Base-by-base conservation (phyloP, 2,888 invertebrate genomes). In the Copidosoma aretas region DNA sequence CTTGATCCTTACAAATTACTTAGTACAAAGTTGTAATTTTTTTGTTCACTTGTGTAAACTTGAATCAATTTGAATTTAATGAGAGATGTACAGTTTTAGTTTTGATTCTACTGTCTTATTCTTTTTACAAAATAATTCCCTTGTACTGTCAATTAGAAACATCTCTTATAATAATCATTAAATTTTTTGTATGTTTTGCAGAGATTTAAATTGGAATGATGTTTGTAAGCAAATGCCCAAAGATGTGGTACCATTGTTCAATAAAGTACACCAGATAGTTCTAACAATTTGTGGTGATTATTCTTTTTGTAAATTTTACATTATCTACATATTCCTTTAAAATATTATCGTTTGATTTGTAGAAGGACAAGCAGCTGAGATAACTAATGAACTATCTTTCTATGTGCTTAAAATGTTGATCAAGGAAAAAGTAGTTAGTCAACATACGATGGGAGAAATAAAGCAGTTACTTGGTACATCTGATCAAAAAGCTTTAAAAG, bases 331-430 rank as follows among this genome's bases (percentile, higher is more conserved):
- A 32, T 22, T 22, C 46, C 25, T 17, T 32, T 53, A 12, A 54
- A 19, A 58, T 49, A 46, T 12, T 41, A 58, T 60, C 60, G 8
- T 32, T 32, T 32, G 21, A 41, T 70, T 73, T 74, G 74, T 78
- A 76, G 82, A 77, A 24, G 91, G 90, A 54, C 88, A 88, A 73
- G 76, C 87, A 46, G 83, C 86, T 71, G 86, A 88, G 69, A 82
- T 90, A 10, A 84, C 89, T 12, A 89, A 91, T 75, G 90, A 91
- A 81, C 87, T 90, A 0, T 81, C 89, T 0, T 83, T 91, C 0
- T 87, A 88, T 75, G 82, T 89, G 0, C 83, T 92, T 1, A 84
- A 87, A 74, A 82, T 91, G 78, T 88, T 92, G 76, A 81, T 91
- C 1, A 86, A 89, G 61, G 87, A 88, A 66, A 87, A 86, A 61